Evolutionary conservation across 2,113 vertebrate genomes (phyloP).

Genomic region (Dermatemys mawii): DNA sequence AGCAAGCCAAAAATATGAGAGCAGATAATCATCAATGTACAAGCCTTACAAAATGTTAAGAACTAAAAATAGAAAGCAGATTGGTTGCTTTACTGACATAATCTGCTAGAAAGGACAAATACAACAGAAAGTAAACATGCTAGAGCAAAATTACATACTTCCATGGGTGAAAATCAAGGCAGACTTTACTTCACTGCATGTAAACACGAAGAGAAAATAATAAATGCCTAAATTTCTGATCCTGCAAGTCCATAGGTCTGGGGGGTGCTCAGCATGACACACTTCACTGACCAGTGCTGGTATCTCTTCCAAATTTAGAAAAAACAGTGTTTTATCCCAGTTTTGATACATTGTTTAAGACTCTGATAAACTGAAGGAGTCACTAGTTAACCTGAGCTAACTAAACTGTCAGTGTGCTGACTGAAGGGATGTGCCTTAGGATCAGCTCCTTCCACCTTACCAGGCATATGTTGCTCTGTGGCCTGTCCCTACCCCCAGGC

Average conservation of each 20-base stretch:
- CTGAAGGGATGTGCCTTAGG: not conserved
- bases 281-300: not conserved
- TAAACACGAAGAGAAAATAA: not conserved
- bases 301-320: not conserved
- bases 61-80: constrained; percentile 54
- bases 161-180: not conserved
- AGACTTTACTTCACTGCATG: not conserved
- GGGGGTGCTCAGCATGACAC: not conserved
- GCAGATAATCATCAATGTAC: constrained; percentile 73
- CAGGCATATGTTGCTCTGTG: not conserved
- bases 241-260: not conserved
- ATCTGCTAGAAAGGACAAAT: not conserved
- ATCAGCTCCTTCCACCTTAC: not conserved
- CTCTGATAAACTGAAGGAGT: not conserved
- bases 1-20: constrained; percentile 69
- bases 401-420: not conserved
- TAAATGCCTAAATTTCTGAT: not conserved
- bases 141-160: not conserved
- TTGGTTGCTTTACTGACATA: constrained; percentile 14
- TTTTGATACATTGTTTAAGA: not conserved
- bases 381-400: not conserved
- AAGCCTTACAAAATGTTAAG: constrained; percentile 69
- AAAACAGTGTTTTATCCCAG: not conserved
- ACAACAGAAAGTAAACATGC: not conserved
- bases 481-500: not conserved